A percentile compares a stretch with the other conserved stretches of the same genome.
These are phyloP conservation scores for Poeciliopsis retropinna DNA, from an alignment of 2,113 vertebrate genomes.

Conservation along the genomic window DNA sequence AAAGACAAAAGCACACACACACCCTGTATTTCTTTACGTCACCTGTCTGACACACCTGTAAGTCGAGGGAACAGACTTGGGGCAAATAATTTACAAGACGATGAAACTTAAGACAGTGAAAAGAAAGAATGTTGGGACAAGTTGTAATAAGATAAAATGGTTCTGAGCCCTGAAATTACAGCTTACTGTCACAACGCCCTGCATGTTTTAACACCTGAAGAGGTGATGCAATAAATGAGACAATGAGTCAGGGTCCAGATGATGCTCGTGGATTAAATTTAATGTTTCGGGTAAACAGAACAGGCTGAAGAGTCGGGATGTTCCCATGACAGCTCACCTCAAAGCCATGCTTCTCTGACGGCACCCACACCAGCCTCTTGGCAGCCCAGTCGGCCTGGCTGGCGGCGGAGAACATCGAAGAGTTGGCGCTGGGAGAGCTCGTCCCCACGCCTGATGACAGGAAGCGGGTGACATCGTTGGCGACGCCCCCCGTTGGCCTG, in stretches of 20 bases:
- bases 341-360: slow-evolving; percentile 84
- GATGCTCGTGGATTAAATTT: not conserved
- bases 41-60: slow-evolving; percentile 59
- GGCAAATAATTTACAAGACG: slow-evolving; percentile 49
- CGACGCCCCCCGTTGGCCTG: slow-evolving; percentile 70
- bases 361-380: slow-evolving; percentile 84
- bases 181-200: not conserved
- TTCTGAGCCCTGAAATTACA: not conserved
- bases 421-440: slow-evolving; percentile 64
- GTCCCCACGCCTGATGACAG: slow-evolving; percentile 72
- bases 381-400: slow-evolving; percentile 86
- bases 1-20: slow-evolving; percentile 15
- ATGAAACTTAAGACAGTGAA: slow-evolving; percentile 23
- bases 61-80: slow-evolving; percentile 26
- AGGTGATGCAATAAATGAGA: not conserved
- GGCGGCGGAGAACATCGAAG: slow-evolving; percentile 71
- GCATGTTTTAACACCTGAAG: not conserved
- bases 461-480: slow-evolving; percentile 80
- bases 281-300: not conserved
- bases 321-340: slow-evolving; percentile 70
- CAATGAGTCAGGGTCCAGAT: not conserved
- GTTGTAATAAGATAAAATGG: not conserved
- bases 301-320: not conserved
- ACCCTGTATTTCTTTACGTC: slow-evolving; percentile 27
- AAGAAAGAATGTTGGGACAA: slow-evolving; percentile 17